Percentiles rank a stretch among this genome's conserved stretches.
These are phyloP conservation scores for Volucella bombylans DNA, from an alignment of 2,888 invertebrate genomes.

Conservation along the genomic window DNA sequence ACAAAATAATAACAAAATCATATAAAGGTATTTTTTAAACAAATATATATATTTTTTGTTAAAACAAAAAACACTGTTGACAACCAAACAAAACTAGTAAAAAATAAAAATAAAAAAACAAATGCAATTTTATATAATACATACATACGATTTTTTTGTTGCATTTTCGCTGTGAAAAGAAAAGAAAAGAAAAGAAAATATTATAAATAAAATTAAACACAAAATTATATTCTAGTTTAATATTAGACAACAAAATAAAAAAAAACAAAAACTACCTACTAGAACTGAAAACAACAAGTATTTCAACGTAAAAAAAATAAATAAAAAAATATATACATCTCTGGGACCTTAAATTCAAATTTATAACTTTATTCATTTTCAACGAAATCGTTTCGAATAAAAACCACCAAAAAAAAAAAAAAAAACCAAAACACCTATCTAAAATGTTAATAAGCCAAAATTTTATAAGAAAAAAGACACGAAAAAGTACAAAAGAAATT, in stretches of 20 bases:
- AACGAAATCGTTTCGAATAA: conserved; percentile 53
- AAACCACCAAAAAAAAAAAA: conserved; percentile 57
- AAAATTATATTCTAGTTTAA: conserved; percentile 71
- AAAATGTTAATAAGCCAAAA: conserved; percentile 40
- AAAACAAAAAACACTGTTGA: conserved; percentile 58
- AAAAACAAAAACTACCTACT: conserved; percentile 41
- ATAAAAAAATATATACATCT: conserved; percentile 57
- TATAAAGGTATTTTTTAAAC: conserved; percentile 59
- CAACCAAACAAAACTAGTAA: conserved; percentile 38
- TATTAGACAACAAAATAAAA: conserved; percentile 55
- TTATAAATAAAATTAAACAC: not conserved
- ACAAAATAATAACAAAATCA: conserved; percentile 40
- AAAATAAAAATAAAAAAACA: conserved; percentile 49
- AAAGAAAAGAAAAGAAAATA: not conserved
- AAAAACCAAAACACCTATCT: conserved; percentile 39
- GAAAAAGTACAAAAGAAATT: conserved; percentile 55
- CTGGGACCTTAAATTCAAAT: conserved; percentile 66
- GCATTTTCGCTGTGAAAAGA: conserved; percentile 58
- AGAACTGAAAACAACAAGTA: conserved; percentile 49
- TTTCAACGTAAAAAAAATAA: not conserved
- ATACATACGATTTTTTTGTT: conserved; percentile 45
- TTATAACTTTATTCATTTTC: not conserved
- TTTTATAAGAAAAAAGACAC: conserved; percentile 47
- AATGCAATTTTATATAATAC: conserved; percentile 72
- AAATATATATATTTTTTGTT: conserved; percentile 61